Conservation (phyloP, 2,113 vertebrate genomes). For the Phaethornis superciliosus region DNA sequence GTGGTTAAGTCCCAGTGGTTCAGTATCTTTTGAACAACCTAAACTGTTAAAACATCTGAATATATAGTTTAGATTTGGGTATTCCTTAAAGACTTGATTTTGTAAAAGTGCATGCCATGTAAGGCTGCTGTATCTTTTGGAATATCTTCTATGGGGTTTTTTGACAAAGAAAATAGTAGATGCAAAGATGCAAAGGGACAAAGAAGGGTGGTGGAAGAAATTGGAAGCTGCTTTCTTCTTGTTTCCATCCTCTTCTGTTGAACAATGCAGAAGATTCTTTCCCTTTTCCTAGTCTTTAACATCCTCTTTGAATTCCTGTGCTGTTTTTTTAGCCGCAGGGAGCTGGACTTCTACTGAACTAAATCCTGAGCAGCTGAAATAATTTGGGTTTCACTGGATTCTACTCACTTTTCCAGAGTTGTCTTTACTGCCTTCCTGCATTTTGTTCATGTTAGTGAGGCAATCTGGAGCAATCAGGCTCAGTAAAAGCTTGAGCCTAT, state of each 20-base stretch:
- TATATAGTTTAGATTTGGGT: neutral
- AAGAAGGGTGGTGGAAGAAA: neutral
- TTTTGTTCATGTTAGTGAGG: neutral
- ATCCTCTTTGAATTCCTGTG: neutral
- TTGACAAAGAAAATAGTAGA: neutral
- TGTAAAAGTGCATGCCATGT: neutral
- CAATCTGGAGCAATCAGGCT: neutral
- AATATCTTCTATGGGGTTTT: neutral
- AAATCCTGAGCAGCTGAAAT: neutral
- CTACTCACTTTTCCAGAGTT: neutral
- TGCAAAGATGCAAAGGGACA: neutral
- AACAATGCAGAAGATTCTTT: neutral
- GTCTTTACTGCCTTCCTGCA: neutral
- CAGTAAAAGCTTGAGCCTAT: neutral
- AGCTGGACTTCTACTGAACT: neutral
- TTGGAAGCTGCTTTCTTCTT: neutral
- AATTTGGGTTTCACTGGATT: neutral
- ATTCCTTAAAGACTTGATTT: neutral
- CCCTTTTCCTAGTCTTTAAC: neutral
- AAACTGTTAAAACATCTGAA: neutral
- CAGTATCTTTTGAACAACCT: neutral
- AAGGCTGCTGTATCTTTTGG: neutral
- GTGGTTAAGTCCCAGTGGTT: neutral
- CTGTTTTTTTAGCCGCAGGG: neutral
- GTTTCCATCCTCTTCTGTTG: neutral